These are phyloP conservation scores for Protophormia terraenovae DNA, from an alignment of 2,888 invertebrate species.

Conservation along the genomic window DNA sequence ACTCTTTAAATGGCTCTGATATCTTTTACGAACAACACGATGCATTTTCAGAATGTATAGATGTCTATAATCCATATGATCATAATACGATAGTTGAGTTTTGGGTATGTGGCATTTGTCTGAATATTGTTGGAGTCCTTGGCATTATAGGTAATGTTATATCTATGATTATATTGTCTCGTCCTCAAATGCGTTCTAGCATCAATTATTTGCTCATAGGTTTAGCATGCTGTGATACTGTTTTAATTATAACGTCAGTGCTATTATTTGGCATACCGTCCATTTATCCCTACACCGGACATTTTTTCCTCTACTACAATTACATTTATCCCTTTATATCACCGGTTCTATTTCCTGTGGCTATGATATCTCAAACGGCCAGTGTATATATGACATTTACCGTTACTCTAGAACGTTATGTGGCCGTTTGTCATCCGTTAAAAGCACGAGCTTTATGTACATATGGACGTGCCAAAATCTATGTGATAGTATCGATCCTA, in stretches of 20 bases:
- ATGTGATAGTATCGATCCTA: conserved; percentile 90
- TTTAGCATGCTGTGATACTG: conserved; percentile 95
- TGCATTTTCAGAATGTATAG: conserved; percentile 71
- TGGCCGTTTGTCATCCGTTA: conserved; percentile 95
- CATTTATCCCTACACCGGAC: conserved; percentile 91
- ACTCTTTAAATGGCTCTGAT: conserved; percentile 6
- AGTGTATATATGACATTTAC: conserved; percentile 95
- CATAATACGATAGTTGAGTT: conserved; percentile 86
- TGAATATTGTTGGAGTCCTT: conserved; percentile 90
- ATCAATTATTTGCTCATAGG: conserved; percentile 97
- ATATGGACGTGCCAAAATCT: conserved; percentile 91
- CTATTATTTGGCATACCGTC: conserved; percentile 93
- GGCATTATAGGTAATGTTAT: conserved; percentile 95
- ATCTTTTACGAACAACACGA: conserved; percentile 20
- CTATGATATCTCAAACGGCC: conserved; percentile 94
- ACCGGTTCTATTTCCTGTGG: conserved; percentile 90
- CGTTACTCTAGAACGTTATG: conserved; percentile 96
- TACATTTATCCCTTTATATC: conserved; percentile 91
- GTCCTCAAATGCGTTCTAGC: conserved; percentile 97
- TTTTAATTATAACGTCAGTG: conserved; percentile 92
- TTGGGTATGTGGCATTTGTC: conserved; percentile 90
- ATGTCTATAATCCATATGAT: conserved; percentile 75
- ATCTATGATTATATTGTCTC: conserved; percentile 93
- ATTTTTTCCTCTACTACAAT: conserved; percentile 89
- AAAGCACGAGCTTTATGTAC: conserved; percentile 95